These are phyloP conservation scores for Ceratoteleas bidentatus DNA, from an alignment of 1,140 invertebrate genomes.

Conservation along the genomic window DNA sequence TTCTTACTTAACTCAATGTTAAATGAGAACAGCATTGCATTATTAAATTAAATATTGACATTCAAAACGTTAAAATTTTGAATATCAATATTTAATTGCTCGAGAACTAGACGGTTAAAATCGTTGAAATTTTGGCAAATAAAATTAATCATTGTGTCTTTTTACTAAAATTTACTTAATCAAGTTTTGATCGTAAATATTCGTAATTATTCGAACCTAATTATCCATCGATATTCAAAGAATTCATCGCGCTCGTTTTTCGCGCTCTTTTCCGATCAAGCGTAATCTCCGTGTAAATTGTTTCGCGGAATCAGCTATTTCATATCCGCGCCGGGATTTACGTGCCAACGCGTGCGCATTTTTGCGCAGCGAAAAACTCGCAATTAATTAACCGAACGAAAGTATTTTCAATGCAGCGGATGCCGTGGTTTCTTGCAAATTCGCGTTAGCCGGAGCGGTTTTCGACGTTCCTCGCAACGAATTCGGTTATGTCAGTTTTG, in stretches of 20 bases:
- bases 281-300: conserved; percentile 1
- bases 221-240: conserved; percentile 14
- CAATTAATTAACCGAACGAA: neutral
- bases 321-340: neutral
- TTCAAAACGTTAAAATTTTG: too few species aligned
- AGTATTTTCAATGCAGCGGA: neutral
- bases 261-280: conserved; percentile 1
- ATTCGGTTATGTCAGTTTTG: neutral
- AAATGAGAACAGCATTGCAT: too few species aligned
- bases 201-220: conserved; percentile 19
- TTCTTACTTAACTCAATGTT: too few species aligned
- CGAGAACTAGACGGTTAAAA: too few species aligned
- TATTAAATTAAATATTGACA: too few species aligned
- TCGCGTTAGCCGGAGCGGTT: neutral
- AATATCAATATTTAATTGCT: too few species aligned
- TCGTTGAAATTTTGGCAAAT: too few species aligned
- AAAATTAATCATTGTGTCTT: too few species aligned
- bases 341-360: neutral
- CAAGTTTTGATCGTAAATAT: too few species aligned
- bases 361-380: neutral
- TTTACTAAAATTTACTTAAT: too few species aligned
- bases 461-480: neutral
- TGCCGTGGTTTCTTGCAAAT: neutral
- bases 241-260: conserved; percentile 19
- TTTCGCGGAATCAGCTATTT: neutral